Percentiles rank a stretch among this genome's conserved stretches.
phyloP scores from a whole-genome alignment of 2,888 invertebrate genomes.

The Bombyx huttoni region DNA sequence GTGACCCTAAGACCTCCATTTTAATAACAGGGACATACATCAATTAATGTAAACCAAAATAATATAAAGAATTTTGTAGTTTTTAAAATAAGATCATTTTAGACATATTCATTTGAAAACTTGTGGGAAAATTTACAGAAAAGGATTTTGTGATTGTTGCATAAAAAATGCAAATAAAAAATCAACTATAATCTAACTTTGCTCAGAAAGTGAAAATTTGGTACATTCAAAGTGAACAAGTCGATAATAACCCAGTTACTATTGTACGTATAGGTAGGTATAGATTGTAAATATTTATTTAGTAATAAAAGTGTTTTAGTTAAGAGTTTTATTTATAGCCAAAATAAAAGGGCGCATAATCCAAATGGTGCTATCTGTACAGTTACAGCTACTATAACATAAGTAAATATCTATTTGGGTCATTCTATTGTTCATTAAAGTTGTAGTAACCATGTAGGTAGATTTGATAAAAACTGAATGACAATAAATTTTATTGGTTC shows the following conservation, averaged over 20 bases:
- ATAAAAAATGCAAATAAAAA: too few relatives aligned
- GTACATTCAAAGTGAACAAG: too few relatives aligned
- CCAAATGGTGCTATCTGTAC: conserved; percentile 43
- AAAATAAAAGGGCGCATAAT: conserved; percentile 29
- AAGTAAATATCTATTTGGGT: neutral
- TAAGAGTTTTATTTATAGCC: conserved; percentile 7
- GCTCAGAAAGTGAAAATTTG: too few relatives aligned
- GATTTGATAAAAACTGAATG: neutral
- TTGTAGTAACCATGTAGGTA: neutral
- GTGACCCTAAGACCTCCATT: too few relatives aligned
- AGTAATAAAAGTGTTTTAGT: neutral
- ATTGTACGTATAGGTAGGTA: neutral
- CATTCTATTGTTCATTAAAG: neutral
- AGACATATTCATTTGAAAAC: too few relatives aligned
- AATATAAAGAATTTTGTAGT: too few relatives aligned
- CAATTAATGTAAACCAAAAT: too few relatives aligned
- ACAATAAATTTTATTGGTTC: neutral
- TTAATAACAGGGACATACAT: too few relatives aligned
- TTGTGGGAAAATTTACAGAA: too few relatives aligned
- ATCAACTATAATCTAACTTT: too few relatives aligned
- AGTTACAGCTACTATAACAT: conserved; percentile 3
- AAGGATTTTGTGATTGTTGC: too few relatives aligned
- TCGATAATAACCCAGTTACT: neutral
- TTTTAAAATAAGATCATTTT: too few relatives aligned
- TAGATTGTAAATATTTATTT: conserved; percentile 6